Percentiles rank a stretch among this genome's conserved stretches.
Conservation (phyloP, 2,888 invertebrate genomes). For the Caenorhabditis zanzibari region DNA sequence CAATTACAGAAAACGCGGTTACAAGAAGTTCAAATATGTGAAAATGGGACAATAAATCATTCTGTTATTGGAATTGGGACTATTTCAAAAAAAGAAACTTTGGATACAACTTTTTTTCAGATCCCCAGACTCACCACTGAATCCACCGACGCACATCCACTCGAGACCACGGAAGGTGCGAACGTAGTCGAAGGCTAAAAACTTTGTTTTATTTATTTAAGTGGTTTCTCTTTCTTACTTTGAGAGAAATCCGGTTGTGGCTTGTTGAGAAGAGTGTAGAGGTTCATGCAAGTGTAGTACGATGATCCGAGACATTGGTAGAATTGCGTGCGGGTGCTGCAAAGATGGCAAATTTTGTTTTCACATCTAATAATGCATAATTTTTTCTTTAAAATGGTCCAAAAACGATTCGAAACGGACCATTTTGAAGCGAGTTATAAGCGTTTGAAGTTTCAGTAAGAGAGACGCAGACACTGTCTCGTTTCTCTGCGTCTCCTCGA, state of each 20-base stretch:
- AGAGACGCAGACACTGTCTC: no score
- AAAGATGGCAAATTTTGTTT: no score
- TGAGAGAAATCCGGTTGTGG: conserved; percentile 66
- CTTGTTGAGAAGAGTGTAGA: conserved; percentile 69
- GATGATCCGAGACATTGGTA: conserved; percentile 77
- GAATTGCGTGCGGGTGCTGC: conserved; percentile 72
- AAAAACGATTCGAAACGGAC: no score
- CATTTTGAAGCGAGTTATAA: no score
- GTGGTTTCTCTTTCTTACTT: conserved; percentile 12
- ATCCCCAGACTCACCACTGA: conserved; percentile 59
- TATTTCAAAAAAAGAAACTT: background rate
- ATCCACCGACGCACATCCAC: conserved; percentile 76
- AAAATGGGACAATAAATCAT: no score
- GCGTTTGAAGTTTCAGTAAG: no score
- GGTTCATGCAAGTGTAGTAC: conserved; percentile 75
- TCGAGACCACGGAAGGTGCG: conserved; percentile 74
- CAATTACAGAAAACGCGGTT: no score
- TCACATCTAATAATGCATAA: no score
- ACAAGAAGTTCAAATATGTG: no score
- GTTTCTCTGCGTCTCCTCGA: no score
- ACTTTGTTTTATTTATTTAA: background rate
- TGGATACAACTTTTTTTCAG: background rate
- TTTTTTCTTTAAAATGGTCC: no score
- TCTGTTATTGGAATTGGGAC: no score
- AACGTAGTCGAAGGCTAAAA: conserved; percentile 73